These are phyloP conservation scores for Pelusios castaneus DNA, from an alignment of 2,113 vertebrate species.

Conservation along the genomic window DNA sequence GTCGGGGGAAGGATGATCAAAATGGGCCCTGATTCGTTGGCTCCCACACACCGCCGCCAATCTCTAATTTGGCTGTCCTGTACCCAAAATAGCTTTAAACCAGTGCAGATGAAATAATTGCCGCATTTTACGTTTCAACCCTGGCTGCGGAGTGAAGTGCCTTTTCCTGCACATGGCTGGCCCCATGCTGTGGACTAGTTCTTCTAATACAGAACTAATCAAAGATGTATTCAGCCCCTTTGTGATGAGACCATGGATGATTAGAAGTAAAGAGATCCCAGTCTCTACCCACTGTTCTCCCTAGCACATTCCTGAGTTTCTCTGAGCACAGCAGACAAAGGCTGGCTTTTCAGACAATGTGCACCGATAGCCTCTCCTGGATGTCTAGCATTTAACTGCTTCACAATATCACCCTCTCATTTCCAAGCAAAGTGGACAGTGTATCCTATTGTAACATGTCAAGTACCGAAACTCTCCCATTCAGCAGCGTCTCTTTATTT, in stretches of 20 bases:
- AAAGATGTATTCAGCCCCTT: constrained; percentile 79
- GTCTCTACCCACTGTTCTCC: constrained; percentile 72
- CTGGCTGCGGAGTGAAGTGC: constrained; percentile 65
- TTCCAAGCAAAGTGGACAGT: constrained; percentile 59
- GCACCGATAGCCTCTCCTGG: constrained; percentile 65
- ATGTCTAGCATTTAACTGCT: constrained; percentile 66
- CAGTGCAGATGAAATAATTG: constrained; percentile 69
- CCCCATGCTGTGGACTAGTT: constrained; percentile 76
- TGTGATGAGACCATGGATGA: constrained; percentile 66
- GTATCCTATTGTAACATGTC: constrained; percentile 63
- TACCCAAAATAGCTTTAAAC: constrained; percentile 57
- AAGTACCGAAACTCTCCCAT: constrained; percentile 59
- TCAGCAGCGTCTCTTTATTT: constrained; percentile 32
- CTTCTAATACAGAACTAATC: constrained; percentile 81
- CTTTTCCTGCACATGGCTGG: constrained; percentile 75
- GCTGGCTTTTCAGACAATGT: constrained; percentile 58
- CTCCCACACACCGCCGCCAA: rapidly evolving
- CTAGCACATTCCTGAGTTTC: constrained; percentile 73
- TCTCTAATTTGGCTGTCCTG: constrained; percentile 57
- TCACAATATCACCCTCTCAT: constrained; percentile 57
- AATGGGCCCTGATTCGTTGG: constrained; percentile 45
- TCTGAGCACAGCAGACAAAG: constrained; percentile 75
- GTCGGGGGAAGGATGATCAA: constrained; percentile 1
- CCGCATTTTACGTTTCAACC: constrained; percentile 55
- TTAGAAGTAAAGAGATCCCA: constrained; percentile 65